Evolutionary conservation across 1,140 invertebrate species (phyloP), one percentile per base, ranked within the genome.

Genomic region (Ostrea edulis): DNA sequence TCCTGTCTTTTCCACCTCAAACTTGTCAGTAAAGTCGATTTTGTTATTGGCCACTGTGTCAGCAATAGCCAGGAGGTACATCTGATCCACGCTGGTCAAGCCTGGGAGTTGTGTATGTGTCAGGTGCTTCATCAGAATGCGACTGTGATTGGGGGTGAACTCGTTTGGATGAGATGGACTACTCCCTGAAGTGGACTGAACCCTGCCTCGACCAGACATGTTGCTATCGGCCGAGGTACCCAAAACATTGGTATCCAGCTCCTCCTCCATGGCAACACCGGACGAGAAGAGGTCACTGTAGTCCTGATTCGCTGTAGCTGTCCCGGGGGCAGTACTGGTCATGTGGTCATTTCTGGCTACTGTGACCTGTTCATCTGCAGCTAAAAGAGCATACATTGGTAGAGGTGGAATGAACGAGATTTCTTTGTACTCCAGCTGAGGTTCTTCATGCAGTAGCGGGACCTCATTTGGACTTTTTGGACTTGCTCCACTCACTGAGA

Each of bases 21-120:
- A 91, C 58, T 89, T 86, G 44, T 94, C 93, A 54, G 92, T 90
- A 89, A 95, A 93, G 84, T 95, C 95, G 65, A 93, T 91, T 82
- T 94, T 93, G 54, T 93, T 93, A 86, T 93, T 93, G 0, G 98
- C 98, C 0, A 99, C 98, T 0, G 99, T 99, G 92, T 99, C 99
- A 35, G 99, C 99, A 29, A 99, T 94, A 8, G 99, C 99, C 11
- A 99, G 95, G 51, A 99, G 95, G 95, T 99, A 99, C 98, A 99
- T 99, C 95, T 99, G 99, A 95, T 99, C 99, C 35, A 99, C 96
- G 93, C 98, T 99, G 3, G 98, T 99, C 7, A 99, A 95, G 0
- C 99, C 99, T 0, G 99, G 99, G 25, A 99, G 95, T 95, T 99
- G 98, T 2, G 98, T 98, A 94, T 99, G 98, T 0, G 98, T 99